Conservation (phyloP, 2,113 vertebrate species). For the Lates calcarifer region DNA sequence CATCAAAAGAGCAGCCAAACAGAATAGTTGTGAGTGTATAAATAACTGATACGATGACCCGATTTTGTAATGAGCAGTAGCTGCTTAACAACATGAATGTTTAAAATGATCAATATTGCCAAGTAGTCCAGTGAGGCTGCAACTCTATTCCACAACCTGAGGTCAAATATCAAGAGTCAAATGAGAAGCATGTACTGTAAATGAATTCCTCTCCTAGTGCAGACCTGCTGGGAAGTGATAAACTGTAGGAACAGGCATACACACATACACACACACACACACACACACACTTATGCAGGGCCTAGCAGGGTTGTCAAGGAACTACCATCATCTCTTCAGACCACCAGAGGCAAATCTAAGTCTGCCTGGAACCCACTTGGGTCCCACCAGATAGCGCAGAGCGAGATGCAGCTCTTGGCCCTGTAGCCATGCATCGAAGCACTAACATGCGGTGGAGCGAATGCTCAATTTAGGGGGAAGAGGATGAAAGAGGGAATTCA, state of each 20-base stretch:
- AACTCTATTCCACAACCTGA: slow-evolving; percentile 17
- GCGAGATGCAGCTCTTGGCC: slow-evolving; percentile 47
- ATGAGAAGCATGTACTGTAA: slow-evolving; percentile 57
- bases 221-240: slow-evolving; percentile 65
- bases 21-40: neutral
- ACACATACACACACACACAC: slow-evolving; percentile 5
- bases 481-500: slow-evolving; percentile 67
- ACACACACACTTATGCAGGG: neutral
- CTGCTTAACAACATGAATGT: slow-evolving; percentile 27
- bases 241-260: slow-evolving; percentile 27
- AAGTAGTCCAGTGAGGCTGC: slow-evolving; percentile 39
- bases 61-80: slow-evolving; percentile 36
- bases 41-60: slow-evolving; percentile 33
- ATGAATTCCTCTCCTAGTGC: slow-evolving; percentile 55
- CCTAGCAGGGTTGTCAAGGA: slow-evolving; percentile 48
- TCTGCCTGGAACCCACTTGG: slow-evolving; percentile 54
- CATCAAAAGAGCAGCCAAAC: slow-evolving; percentile 41
- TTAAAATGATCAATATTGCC: slow-evolving; percentile 47
- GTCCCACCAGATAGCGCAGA: slow-evolving; percentile 56
- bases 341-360: slow-evolving; percentile 61
- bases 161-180: slow-evolving; percentile 58
- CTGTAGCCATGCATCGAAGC: slow-evolving; percentile 52
- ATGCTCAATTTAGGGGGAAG: slow-evolving; percentile 61
- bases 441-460: slow-evolving; percentile 63
- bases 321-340: slow-evolving; percentile 39